Evolutionary conservation across 2,797 vertebrate genomes (phyloP).

Genomic region (Fistularia commersonii): DNA sequence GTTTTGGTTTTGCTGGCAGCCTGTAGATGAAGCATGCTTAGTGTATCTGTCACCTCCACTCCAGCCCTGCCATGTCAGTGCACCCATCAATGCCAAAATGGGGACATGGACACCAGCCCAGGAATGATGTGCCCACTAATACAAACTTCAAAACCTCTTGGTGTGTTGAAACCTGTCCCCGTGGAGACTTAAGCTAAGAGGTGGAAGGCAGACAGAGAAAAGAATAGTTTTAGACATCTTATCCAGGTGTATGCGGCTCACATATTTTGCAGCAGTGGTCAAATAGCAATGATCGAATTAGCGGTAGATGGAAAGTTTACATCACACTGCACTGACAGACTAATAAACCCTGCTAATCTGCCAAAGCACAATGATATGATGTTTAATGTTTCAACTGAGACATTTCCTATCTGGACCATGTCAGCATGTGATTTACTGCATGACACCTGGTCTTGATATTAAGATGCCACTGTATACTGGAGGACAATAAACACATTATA

Average conservation of each 20-base stretch:
- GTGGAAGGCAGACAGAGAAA: background rate
- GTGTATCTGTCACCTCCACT: conserved; percentile 56
- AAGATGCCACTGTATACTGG: conserved; percentile 4
- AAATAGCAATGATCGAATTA: conserved; percentile 7
- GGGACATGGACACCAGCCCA: conserved; percentile 27
- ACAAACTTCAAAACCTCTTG: conserved; percentile 18
- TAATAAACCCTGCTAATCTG: conserved; percentile 12
- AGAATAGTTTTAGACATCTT: conserved; percentile 17
- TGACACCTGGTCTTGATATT: background rate
- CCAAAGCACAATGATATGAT: background rate
- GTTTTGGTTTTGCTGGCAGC: conserved; percentile 26
- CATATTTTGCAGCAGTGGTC: conserved; percentile 6
- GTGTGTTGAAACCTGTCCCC: conserved; percentile 13
- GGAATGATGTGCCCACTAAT: conserved; percentile 45
- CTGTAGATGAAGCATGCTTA: conserved; percentile 26
- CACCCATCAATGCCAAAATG: conserved; percentile 56
- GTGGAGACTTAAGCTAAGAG: conserved; percentile 9
- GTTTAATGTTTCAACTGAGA: conserved; percentile 5
- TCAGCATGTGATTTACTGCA: conserved; percentile 6
- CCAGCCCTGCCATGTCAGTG: conserved; percentile 33
- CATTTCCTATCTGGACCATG: background rate
- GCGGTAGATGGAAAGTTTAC: conserved; percentile 9
- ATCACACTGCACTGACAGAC: background rate
- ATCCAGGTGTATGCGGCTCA: conserved; percentile 13
- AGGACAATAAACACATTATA: background rate